These are phyloP conservation scores for Netelia virgata DNA, from an alignment of 2,888 invertebrate genomes.

Conservation along the genomic window DNA sequence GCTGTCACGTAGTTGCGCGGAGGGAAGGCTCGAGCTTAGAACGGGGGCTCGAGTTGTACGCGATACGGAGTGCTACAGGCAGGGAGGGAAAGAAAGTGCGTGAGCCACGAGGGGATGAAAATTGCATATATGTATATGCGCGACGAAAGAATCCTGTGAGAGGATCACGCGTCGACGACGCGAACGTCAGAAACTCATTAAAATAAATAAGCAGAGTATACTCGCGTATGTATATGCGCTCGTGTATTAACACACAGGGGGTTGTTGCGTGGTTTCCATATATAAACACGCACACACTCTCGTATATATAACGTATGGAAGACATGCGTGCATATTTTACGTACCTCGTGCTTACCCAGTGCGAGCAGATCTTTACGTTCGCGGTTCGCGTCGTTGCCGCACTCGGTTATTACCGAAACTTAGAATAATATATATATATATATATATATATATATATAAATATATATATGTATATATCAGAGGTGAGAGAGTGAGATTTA, in stretches of 20 bases:
- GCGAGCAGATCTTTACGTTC: neutral
- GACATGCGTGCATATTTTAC: neutral
- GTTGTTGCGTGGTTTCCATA: neutral
- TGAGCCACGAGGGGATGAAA: constrained; percentile 63
- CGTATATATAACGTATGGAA: neutral
- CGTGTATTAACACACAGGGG: neutral
- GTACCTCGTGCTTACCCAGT: neutral
- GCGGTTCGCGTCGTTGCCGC: neutral
- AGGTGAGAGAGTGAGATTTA: neutral
- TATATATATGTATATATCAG: neutral
- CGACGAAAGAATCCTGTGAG: constrained; percentile 67
- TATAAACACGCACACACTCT: neutral
- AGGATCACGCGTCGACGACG: constrained; percentile 69
- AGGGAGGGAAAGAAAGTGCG: constrained; percentile 69
- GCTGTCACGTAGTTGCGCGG: constrained; percentile 63
- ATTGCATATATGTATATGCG: constrained; percentile 75
- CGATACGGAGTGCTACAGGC: constrained; percentile 18
- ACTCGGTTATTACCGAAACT: neutral
- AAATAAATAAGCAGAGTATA: constrained; percentile 79
- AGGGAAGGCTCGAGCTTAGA: constrained; percentile 21
- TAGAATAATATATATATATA: neutral
- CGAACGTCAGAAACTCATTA: constrained; percentile 78
- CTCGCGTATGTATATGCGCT: neutral
- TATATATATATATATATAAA: too few relatives aligned
- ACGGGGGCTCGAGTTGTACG: constrained; percentile 49